phyloP scores from a whole-genome alignment of 1,140 invertebrate species.

The Rhopalosiphum maidis region DNA sequence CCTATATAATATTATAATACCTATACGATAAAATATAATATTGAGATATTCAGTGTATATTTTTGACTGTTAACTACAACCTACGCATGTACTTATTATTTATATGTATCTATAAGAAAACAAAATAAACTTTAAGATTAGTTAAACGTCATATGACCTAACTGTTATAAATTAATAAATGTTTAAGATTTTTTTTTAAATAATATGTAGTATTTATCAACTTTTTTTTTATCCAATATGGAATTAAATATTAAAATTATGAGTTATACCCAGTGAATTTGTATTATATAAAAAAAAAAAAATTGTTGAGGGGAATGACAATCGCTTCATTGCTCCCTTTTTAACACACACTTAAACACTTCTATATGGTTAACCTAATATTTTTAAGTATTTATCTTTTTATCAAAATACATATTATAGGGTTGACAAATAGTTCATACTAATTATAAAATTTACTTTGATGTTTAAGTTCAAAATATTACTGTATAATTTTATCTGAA shows the following conservation, averaged over 20 bases:
- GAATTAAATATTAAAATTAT: not conserved
- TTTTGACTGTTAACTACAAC: too few relatives aligned
- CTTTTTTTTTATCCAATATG: not conserved
- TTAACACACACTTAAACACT: not conserved
- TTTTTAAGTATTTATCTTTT: not conserved
- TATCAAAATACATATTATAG: not conserved
- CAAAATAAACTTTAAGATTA: not conserved
- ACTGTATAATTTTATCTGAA: not conserved
- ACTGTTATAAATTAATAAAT: not conserved
- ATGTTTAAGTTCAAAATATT: not conserved
- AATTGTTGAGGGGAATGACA: not conserved
- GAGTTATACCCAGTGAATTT: not conserved
- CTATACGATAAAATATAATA: too few relatives aligned
- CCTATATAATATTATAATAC: too few relatives aligned
- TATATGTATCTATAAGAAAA: not conserved
- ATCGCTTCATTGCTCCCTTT: not conserved
- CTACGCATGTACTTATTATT: too few relatives aligned
- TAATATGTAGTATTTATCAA: not conserved
- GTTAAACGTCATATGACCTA: not conserved
- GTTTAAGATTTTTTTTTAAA: not conserved
- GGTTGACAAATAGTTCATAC: not conserved
- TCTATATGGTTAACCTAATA: not conserved
- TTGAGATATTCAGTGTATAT: too few relatives aligned
- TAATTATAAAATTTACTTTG: not conserved
- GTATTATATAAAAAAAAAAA: not conserved